Evolutionary conservation across 2,113 vertebrate species (phyloP).

Genomic region (Malurus melanocephalus): DNA sequence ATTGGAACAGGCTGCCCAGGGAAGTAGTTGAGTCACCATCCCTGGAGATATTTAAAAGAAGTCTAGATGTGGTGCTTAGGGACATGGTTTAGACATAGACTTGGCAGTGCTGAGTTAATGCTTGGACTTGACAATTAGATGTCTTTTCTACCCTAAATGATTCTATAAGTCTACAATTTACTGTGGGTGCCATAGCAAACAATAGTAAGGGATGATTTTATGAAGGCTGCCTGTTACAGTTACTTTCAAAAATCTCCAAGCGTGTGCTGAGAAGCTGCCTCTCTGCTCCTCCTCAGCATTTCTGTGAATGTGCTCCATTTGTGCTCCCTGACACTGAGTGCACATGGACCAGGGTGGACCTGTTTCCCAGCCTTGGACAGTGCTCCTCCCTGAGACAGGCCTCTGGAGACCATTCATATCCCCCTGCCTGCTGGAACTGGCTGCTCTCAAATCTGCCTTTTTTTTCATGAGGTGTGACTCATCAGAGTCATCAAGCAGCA

Average conservation of each 20-base stretch:
- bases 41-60: background rate
- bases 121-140: background rate
- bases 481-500: slow-evolving; percentile 2
- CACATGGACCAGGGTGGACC: rapidly evolving
- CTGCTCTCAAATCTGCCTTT: background rate
- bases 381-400: rapidly evolving
- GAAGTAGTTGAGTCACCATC: background rate
- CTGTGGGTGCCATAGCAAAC: background rate
- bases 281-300: background rate
- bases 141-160: background rate
- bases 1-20: background rate
- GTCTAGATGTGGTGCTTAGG: background rate
- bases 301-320: background rate
- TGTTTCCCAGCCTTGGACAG: background rate
- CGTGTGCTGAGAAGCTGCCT: background rate
- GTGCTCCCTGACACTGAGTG: rapidly evolving
- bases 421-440: rapidly evolving
- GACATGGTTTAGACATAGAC: background rate
- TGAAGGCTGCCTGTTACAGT: background rate
- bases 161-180: background rate
- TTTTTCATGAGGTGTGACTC: slow-evolving; percentile 29
- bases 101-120: background rate
- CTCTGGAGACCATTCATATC: background rate
- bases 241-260: background rate
- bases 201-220: background rate